Conservation (phyloP, 2,113 vertebrate genomes). For the Tautogolabrus adspersus region DNA sequence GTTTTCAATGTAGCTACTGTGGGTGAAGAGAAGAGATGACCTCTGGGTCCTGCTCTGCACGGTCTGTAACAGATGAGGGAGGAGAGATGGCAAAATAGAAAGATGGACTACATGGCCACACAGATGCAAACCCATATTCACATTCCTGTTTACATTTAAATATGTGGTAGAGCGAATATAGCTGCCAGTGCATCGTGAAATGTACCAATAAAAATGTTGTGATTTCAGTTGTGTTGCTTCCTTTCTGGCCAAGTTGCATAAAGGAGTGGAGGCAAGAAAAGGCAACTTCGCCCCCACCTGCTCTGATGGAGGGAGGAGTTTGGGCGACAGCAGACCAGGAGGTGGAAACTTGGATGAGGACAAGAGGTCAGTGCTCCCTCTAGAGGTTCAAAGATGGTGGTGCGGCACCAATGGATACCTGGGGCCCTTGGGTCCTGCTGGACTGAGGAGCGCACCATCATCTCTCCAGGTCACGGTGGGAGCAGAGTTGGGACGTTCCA, state of each 20-base stretch:
- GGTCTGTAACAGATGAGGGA: neutral
- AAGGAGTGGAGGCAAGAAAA: neutral
- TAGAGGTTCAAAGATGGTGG: constrained; percentile 54
- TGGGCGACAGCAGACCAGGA: neutral
- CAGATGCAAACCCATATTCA: neutral
- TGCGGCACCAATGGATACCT: constrained; percentile 57
- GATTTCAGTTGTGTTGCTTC: constrained; percentile 19
- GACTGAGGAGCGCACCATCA: constrained; percentile 71
- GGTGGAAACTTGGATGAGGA: constrained; percentile 22
- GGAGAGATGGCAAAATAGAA: neutral
- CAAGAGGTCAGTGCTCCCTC: constrained; percentile 75
- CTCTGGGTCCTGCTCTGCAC: neutral
- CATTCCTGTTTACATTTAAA: constrained; percentile 34
- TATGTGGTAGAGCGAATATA: neutral
- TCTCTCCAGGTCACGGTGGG: constrained; percentile 16
- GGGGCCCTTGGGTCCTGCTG: constrained; percentile 84
- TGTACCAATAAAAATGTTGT: constrained; percentile 18
- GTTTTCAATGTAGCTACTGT: neutral
- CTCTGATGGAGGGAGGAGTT: neutral
- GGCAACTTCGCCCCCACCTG: neutral
- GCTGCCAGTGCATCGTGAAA: neutral
- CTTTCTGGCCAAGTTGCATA: constrained; percentile 26
- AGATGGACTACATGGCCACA: neutral
- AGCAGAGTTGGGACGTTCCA: fast-evolving
- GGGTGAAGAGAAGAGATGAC: neutral